Conservation (phyloP, 2,888 invertebrate genomes). For the Noctua fimbriata region DNA sequence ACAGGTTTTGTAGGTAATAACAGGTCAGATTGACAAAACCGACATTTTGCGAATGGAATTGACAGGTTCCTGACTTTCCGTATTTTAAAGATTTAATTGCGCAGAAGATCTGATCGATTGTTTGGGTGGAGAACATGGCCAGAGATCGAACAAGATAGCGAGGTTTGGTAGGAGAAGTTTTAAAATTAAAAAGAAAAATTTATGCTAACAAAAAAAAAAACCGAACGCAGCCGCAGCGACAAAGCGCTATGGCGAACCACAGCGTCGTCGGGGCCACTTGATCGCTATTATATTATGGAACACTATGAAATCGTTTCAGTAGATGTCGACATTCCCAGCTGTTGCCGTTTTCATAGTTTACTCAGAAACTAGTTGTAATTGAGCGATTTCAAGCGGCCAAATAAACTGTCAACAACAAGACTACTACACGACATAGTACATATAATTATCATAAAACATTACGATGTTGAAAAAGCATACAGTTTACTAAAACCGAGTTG, state of each 20-base stretch:
- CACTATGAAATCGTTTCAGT: background rate
- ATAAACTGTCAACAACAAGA: background rate
- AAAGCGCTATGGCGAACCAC: no score
- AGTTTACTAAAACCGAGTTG: background rate
- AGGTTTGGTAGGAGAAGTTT: background rate
- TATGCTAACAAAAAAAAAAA: no score
- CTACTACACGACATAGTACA: background rate
- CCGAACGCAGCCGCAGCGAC: no score
- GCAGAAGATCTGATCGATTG: background rate
- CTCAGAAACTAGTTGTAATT: background rate
- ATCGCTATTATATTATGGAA: background rate
- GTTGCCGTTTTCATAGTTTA: background rate
- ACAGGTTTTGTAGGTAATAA: constrained; percentile 25
- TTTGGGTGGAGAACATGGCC: background rate
- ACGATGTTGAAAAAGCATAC: background rate
- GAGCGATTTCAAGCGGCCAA: background rate
- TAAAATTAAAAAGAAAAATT: no score
- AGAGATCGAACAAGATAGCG: background rate
- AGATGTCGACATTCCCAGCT: background rate
- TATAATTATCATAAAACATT: background rate
- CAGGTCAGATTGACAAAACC: background rate
- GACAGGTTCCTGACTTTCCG: background rate
- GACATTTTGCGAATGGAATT: background rate
- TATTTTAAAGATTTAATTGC: background rate
- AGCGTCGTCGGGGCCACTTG: background rate